Evolutionary conservation across 2,113 vertebrate genomes (phyloP).

Genomic region (Seriola rivoliana): DNA sequence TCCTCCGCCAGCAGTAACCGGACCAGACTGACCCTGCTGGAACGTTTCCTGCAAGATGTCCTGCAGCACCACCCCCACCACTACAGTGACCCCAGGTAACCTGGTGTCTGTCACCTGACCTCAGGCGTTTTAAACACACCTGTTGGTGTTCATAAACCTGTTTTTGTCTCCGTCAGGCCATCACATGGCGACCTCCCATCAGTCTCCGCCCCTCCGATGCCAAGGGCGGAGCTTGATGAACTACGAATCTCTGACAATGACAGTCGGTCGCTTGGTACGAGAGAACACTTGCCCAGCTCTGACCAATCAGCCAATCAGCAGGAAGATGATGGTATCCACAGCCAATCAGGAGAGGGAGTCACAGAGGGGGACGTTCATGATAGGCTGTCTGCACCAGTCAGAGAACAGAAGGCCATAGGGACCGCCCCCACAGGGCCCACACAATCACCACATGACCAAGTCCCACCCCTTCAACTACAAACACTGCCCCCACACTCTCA

Average conservation of each 20-base stretch:
- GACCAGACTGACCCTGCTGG: conserved; percentile 86
- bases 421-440: neutral
- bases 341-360: conserved; percentile 31
- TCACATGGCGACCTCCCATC: conserved; percentile 87
- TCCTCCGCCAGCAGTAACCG: conserved; percentile 69
- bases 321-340: neutral
- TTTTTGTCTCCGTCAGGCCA: conserved; percentile 78
- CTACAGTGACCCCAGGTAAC: conserved; percentile 14
- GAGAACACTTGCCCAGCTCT: conserved; percentile 76
- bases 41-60: conserved; percentile 94
- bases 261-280: conserved; percentile 65
- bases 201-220: conserved; percentile 61
- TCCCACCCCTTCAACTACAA: neutral
- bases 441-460: neutral
- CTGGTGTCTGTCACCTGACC: too few relatives aligned
- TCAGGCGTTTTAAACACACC: neutral
- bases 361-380: neutral
- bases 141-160: neutral
- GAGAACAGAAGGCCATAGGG: conserved; percentile 8
- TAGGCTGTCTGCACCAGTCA: conserved; percentile 18
- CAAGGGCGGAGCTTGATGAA: conserved; percentile 78
- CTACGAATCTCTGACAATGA: conserved; percentile 73
- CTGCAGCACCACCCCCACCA: conserved; percentile 88
- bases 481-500: neutral
- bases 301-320: conserved; percentile 47